Conservation (phyloP, 2,797 vertebrate genomes). For the Mus spretus region DNA sequence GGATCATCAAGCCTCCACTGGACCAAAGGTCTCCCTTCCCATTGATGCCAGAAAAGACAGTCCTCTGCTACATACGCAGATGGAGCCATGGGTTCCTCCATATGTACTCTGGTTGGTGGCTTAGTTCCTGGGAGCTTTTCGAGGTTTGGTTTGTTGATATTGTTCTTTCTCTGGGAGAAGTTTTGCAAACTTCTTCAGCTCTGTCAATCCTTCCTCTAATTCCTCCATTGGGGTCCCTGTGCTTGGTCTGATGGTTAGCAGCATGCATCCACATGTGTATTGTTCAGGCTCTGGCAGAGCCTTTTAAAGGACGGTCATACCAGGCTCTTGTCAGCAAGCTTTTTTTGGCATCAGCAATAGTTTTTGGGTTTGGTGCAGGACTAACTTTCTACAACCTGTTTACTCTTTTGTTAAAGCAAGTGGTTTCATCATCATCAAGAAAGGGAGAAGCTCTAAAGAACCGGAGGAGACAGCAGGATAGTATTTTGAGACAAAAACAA, state of each 20-base stretch:
- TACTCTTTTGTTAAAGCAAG: constrained; percentile 16
- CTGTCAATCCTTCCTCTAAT: background rate
- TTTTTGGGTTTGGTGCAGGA: background rate
- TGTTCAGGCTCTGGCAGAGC: background rate
- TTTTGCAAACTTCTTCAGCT: background rate
- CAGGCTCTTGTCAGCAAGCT: background rate
- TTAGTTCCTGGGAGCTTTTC: background rate
- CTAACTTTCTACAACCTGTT: background rate
- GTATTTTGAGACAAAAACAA: background rate
- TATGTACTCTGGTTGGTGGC: background rate
- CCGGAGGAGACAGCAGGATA: background rate
- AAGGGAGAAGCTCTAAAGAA: background rate
- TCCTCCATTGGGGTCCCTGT: background rate
- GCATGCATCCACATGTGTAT: background rate
- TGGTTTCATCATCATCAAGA: background rate
- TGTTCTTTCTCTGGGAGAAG: background rate
- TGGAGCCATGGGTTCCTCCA: background rate
- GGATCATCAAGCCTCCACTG: background rate
- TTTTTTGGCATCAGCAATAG: background rate
- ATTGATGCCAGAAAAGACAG: background rate
- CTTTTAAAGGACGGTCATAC: background rate
- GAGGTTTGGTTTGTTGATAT: background rate
- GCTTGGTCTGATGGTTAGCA: background rate
- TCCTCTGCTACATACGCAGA: background rate
- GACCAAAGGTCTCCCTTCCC: background rate